phyloP scores from a whole-genome alignment of 2,113 vertebrate genomes.

The Mola mola region DNA sequence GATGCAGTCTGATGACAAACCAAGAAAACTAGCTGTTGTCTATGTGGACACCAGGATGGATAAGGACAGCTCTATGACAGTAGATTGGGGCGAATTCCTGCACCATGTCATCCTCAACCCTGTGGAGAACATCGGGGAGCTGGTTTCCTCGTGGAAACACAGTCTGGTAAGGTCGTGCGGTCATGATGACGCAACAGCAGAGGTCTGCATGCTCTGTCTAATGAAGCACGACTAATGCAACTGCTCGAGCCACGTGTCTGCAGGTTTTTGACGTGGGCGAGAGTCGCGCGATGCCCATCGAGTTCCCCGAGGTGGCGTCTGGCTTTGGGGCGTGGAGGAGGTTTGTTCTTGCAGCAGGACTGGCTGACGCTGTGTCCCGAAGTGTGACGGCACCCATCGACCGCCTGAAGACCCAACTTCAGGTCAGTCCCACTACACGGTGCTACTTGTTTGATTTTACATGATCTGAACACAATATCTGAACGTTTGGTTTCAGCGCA shows the following conservation, averaged over 20 bases:
- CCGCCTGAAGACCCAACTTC: conserved; percentile 79
- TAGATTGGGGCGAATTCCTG: conserved; percentile 81
- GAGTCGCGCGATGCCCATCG: conserved; percentile 75
- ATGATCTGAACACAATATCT: no score
- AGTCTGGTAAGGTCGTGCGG: conserved; percentile 65
- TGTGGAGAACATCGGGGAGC: conserved; percentile 75
- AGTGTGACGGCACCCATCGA: conserved; percentile 81
- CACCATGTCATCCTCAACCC: conserved; percentile 80
- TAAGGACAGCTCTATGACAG: conserved; percentile 79
- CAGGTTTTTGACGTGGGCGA: conserved; percentile 82
- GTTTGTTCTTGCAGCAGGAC: conserved; percentile 73
- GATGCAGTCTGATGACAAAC: not conserved
- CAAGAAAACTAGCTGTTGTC: conserved; percentile 1
- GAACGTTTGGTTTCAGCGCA: no score
- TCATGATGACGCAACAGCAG: not conserved
- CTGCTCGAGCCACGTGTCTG: not conserved
- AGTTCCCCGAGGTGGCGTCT: conserved; percentile 66
- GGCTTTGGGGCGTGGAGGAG: conserved; percentile 66
- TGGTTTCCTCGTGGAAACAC: conserved; percentile 81
- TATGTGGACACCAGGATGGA: conserved; percentile 74
- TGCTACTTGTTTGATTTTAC: no score
- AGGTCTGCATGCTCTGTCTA: no score
- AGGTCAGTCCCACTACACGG: conserved; percentile 58
- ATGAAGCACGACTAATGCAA: not conserved
- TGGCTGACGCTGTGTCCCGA: conserved; percentile 77